Conservation (phyloP, 2,888 invertebrate species). For the Steinernema scapterisci region DNA sequence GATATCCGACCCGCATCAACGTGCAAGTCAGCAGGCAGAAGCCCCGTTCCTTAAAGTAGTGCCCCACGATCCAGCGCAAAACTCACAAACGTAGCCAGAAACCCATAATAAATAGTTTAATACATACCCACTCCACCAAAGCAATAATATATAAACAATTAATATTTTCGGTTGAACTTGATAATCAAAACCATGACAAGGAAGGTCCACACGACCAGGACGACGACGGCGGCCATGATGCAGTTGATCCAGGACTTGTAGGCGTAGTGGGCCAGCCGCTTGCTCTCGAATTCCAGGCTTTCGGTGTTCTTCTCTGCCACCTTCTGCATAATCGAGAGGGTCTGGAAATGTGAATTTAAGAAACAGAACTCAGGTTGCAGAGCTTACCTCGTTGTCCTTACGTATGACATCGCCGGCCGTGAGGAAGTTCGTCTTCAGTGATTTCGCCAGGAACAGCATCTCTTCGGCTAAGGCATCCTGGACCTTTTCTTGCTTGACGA, state of each 20-base stretch:
- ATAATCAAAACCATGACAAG: conserved; percentile 51
- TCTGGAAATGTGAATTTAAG: conserved; percentile 38
- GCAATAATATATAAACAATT: not conserved
- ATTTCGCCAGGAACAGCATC: conserved; percentile 85
- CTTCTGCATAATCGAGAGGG: conserved; percentile 51
- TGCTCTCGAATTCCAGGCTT: conserved; percentile 50
- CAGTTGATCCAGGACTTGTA: conserved; percentile 61
- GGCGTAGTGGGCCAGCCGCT: conserved; percentile 58
- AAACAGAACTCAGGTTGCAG: not conserved
- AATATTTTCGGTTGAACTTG: conserved; percentile 46
- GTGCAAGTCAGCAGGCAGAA: too few species aligned
- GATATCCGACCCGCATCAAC: too few species aligned
- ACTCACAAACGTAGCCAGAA: not conserved
- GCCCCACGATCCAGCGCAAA: not conserved
- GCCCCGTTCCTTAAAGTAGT: not conserved
- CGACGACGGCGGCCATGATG: conserved; percentile 52
- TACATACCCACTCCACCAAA: not conserved
- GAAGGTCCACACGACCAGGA: conserved; percentile 58
- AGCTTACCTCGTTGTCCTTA: conserved; percentile 80
- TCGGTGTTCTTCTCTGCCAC: conserved; percentile 51
- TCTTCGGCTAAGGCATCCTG: conserved; percentile 92
- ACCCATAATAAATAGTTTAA: not conserved
- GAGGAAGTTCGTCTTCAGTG: conserved; percentile 85
- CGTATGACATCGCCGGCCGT: conserved; percentile 87
- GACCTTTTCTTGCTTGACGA: conserved; percentile 75